Evolutionary conservation across 2,888 invertebrate species (phyloP).

Genomic region (Tromatobia lineatoria): DNA sequence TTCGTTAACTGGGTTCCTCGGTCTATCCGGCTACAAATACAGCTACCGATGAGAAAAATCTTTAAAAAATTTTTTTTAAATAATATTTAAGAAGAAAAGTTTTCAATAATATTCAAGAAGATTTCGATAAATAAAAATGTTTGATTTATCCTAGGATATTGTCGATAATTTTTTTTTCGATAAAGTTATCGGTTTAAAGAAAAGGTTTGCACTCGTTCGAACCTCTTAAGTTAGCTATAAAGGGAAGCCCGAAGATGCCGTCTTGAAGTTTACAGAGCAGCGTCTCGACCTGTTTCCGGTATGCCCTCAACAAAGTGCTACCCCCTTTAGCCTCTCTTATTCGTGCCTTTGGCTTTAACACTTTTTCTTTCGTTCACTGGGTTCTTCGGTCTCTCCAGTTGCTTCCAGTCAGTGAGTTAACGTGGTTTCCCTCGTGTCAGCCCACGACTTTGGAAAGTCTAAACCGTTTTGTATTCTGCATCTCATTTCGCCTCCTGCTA

Average conservation of each 20-base stretch:
- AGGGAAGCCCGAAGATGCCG: slow-evolving; percentile 46
- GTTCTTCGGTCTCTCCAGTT: neutral
- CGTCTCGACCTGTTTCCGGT: slow-evolving; percentile 62
- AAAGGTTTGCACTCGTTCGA: slow-evolving; percentile 22
- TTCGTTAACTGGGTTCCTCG: neutral
- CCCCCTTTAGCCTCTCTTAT: neutral
- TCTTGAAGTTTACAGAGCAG: slow-evolving; percentile 57
- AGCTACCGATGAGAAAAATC: too few relatives aligned
- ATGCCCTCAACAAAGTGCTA: slow-evolving; percentile 36
- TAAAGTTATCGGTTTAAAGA: slow-evolving; percentile 32
- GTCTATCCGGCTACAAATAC: neutral
- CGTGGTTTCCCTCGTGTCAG: slow-evolving; percentile 20
- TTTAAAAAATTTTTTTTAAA: too few relatives aligned
- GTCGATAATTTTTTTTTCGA: neutral
- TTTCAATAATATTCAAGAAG: too few relatives aligned
- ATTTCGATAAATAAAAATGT: too few relatives aligned
- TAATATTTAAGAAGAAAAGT: too few relatives aligned
- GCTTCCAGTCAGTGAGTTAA: slow-evolving; percentile 13
- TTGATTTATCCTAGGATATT: too few relatives aligned
- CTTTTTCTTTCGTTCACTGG: neutral
- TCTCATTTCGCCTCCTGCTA: slow-evolving; percentile 59
- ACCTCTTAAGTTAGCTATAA: slow-evolving; percentile 36
- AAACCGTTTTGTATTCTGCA: slow-evolving; percentile 63
- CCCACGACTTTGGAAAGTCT: slow-evolving; percentile 37
- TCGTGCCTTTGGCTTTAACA: neutral